phyloP scores from a whole-genome alignment of 2,797 vertebrate genomes.

The Gobio occitaniae region DNA sequence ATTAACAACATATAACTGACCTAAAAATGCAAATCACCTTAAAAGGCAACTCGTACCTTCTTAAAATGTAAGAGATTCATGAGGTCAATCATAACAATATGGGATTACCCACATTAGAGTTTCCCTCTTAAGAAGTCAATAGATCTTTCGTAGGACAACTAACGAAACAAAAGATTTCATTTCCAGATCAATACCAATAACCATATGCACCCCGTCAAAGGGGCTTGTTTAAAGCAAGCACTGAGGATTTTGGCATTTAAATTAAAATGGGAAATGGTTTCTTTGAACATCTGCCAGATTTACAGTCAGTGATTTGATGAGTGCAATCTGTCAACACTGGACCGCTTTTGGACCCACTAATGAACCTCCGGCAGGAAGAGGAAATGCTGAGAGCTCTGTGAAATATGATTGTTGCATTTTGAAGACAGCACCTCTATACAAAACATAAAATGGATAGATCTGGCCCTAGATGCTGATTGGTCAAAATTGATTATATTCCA shows the following conservation, averaged over 20 bases:
- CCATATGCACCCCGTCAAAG: conserved; percentile 17
- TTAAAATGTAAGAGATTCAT: conserved; percentile 22
- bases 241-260: conserved; percentile 22
- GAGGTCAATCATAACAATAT: conserved; percentile 9
- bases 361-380: conserved; percentile 7
- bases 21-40: conserved; percentile 1
- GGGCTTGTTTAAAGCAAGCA: conserved; percentile 10
- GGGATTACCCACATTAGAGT: background rate
- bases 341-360: conserved; percentile 19
- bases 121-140: conserved; percentile 32
- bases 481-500: background rate
- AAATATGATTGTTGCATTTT: conserved; percentile 15
- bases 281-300: conserved; percentile 51
- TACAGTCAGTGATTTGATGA: conserved; percentile 43
- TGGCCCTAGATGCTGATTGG: background rate
- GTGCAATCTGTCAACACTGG: conserved; percentile 45
- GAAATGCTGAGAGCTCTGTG: conserved; percentile 11
- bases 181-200: background rate
- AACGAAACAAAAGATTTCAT: conserved; percentile 4
- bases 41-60: background rate
- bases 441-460: background rate
- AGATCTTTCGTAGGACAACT: background rate
- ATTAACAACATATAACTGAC: background rate
- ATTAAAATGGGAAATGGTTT: conserved; percentile 16
- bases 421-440: background rate